phyloP scores from a whole-genome alignment of 2,113 vertebrate species.

The Cinclus mexicanus region DNA sequence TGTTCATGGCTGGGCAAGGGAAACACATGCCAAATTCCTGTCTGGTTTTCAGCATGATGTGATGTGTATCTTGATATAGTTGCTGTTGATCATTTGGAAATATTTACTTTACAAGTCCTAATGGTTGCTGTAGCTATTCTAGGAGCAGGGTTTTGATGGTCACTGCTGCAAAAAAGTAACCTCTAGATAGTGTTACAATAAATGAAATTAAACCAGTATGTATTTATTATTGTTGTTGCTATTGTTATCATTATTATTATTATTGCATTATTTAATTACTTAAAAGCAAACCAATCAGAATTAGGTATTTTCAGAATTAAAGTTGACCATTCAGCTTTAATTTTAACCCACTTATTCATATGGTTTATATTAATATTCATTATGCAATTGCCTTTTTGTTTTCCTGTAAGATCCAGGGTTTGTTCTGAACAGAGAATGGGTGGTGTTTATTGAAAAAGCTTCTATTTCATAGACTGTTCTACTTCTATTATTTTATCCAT shows the following conservation, averaged over 20 bases:
- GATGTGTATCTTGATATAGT: not conserved
- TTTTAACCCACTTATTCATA: not conserved
- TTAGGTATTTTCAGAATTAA: not conserved
- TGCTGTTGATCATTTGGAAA: not conserved
- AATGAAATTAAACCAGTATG: not conserved
- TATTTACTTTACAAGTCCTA: not conserved
- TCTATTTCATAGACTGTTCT: not conserved
- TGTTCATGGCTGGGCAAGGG: not conserved
- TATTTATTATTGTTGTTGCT: not conserved
- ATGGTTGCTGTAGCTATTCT: not conserved
- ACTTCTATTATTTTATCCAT: not conserved
- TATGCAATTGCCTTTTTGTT: not conserved
- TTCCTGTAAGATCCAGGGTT: not conserved
- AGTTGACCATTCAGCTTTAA: not conserved
- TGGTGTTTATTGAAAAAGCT: not conserved
- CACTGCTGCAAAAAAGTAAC: not conserved
- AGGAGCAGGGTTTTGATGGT: not conserved
- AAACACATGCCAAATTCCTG: not conserved
- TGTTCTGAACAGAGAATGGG: not conserved
- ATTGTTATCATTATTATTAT: not conserved
- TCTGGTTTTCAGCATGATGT: not conserved
- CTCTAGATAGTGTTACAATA: not conserved
- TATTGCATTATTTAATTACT: not conserved
- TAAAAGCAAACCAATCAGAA: not conserved
- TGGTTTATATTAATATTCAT: not conserved